A percentile compares a stretch with the other conserved stretches of the same genome.
phyloP scores from a whole-genome alignment of 2,888 invertebrate genomes.

The Cosmia pyralina region DNA sequence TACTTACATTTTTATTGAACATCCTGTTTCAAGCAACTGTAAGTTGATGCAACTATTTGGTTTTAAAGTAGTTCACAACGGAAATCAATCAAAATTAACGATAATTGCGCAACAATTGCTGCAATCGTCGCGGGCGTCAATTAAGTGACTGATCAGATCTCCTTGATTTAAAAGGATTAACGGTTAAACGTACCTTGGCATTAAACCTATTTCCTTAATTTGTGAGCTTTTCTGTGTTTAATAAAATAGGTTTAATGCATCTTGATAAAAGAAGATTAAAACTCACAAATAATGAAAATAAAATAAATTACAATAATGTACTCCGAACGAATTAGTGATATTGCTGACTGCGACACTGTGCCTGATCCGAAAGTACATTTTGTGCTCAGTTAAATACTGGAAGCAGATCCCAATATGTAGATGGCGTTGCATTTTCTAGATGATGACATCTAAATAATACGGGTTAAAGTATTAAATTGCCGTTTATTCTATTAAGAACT shows the following conservation, averaged over 20 bases:
- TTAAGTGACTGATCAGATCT: slow-evolving; percentile 54
- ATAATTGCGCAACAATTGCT: slow-evolving; percentile 50
- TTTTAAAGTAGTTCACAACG: slow-evolving; percentile 23
- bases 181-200: slow-evolving; percentile 32
- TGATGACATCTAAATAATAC: no score
- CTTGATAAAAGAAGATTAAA: no score
- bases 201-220: no score
- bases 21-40: not conserved
- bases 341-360: not conserved
- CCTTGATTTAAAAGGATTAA: slow-evolving; percentile 28
- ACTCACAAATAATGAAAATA: no score
- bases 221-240: no score
- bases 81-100: slow-evolving; percentile 54
- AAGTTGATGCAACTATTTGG: not conserved
- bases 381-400: not conserved
- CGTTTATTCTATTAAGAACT: no score
- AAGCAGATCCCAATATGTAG: not conserved
- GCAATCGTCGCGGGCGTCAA: slow-evolving; percentile 44
- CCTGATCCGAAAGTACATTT: not conserved
- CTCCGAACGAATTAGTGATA: not conserved
- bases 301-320: slow-evolving; percentile 2
- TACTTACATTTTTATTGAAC: not conserved
- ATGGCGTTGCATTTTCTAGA: no score
- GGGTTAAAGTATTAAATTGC: no score
- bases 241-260: no score